phyloP scores from a whole-genome alignment of 2,797 vertebrate genomes.

The Zalophus californianus region DNA sequence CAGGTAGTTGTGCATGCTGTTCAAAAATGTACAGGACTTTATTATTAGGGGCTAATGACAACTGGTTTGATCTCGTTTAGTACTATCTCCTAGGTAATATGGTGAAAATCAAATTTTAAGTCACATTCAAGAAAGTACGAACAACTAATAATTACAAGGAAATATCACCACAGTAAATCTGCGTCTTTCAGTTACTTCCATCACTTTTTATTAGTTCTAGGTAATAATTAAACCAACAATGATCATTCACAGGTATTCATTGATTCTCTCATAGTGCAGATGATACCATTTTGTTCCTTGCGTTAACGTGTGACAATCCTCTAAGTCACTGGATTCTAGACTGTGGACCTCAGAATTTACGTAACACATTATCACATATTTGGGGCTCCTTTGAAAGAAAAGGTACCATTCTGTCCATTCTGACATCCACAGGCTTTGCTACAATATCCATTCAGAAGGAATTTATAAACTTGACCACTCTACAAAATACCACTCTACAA shows the following conservation, averaged over 20 bases:
- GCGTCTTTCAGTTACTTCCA: neutral
- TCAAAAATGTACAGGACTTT: neutral
- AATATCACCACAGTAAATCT: neutral
- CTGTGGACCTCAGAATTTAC: neutral
- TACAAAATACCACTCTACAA: neutral
- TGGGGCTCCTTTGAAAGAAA: neutral
- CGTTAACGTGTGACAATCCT: neutral
- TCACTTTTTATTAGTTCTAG: neutral
- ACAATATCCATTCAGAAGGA: neutral
- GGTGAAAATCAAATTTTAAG: neutral
- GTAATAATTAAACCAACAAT: neutral
- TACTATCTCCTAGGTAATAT: neutral
- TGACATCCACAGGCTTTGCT: neutral
- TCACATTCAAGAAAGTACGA: neutral
- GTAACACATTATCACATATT: neutral
- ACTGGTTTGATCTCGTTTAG: neutral
- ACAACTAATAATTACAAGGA: neutral
- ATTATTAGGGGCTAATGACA: neutral
- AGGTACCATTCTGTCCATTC: neutral
- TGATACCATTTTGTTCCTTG: neutral
- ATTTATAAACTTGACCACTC: neutral
- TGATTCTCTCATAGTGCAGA: neutral
- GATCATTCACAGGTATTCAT: neutral
- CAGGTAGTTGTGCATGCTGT: neutral
- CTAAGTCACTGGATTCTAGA: neutral